These are phyloP conservation scores for Chloroceryle amazona DNA, from an alignment of 2,797 vertebrate genomes.

Conservation along the genomic window DNA sequence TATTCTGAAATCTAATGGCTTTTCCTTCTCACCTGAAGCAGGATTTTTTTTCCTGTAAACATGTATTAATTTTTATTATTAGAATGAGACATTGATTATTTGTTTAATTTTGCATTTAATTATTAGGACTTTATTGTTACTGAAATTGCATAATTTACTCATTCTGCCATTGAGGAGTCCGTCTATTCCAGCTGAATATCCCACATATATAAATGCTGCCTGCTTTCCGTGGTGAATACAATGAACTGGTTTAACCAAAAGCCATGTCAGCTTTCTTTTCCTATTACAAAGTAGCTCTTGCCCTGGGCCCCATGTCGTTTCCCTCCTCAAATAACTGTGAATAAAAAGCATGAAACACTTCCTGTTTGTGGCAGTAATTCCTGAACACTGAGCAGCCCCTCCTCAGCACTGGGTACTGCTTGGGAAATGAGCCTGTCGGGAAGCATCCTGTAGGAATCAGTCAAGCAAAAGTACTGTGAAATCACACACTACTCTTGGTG, in stretches of 20 bases:
- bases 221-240: background rate
- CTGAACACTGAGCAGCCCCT: constrained; percentile 11
- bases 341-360: constrained; percentile 64
- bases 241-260: constrained; percentile 15
- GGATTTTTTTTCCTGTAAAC: background rate
- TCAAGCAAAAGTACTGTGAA: background rate
- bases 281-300: constrained; percentile 49
- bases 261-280: constrained; percentile 32
- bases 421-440: constrained; percentile 36
- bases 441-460: constrained; percentile 25
- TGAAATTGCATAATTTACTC: background rate
- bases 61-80: background rate
- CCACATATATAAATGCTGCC: background rate
- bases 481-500: background rate
- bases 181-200: constrained; percentile 8
- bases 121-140: background rate
- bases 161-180: background rate
- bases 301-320: constrained; percentile 65
- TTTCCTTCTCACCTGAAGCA: background rate
- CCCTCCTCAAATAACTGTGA: constrained; percentile 65
- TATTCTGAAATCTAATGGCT: background rate
- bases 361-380: constrained; percentile 62
- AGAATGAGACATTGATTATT: background rate
- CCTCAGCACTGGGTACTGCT: background rate
- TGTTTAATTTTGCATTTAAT: background rate